These are phyloP conservation scores for Heterodera schachtii DNA, from an alignment of 1,140 invertebrate genomes.

Conservation along the genomic window DNA sequence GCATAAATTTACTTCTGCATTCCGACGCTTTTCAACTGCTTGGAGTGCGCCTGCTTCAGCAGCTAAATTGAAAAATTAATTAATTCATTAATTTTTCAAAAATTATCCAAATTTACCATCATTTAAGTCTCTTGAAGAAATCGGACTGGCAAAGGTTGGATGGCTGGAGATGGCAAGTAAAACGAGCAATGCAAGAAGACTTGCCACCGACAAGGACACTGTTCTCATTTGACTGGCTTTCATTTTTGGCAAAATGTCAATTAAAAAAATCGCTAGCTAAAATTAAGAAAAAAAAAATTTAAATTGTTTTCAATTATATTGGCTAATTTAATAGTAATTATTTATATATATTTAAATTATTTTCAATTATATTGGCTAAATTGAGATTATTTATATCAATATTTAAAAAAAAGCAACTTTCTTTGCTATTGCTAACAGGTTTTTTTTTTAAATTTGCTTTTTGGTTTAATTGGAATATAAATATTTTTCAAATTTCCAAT, in stretches of 20 bases:
- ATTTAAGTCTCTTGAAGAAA: neutral
- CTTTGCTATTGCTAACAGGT: no score
- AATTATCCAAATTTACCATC: neutral
- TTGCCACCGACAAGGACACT: neutral
- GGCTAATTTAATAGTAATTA: no score
- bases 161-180: neutral
- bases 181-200: neutral
- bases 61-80: neutral
- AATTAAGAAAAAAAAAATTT: neutral
- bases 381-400: no score
- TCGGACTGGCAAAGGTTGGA: neutral
- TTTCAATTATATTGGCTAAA: no score
- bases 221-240: neutral
- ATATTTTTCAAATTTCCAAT: no score
- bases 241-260: neutral
- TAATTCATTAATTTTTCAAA: neutral
- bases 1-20: neutral
- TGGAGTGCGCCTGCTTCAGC: neutral
- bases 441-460: no score
- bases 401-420: no score
- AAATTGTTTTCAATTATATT: no score
- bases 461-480: no score
- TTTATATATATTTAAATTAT: no score
- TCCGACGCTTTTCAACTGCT: conserved; percentile 7
- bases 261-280: neutral